Evolutionary conservation across 1,140 invertebrate genomes (phyloP).

Genomic region (Drosophila elegans): DNA sequence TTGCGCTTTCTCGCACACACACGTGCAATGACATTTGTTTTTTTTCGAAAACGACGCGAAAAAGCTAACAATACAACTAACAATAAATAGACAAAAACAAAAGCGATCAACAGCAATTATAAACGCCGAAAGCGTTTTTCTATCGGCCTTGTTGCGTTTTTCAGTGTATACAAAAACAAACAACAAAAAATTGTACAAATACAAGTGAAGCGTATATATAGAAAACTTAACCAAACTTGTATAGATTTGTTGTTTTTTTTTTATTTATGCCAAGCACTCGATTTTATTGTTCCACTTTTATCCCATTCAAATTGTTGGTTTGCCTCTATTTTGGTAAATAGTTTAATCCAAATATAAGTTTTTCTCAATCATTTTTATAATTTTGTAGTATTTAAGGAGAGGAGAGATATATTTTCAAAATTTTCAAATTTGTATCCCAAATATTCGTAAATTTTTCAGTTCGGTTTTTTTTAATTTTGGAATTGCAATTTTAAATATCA

Average conservation of each 20-base stretch:
- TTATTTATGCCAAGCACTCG: conserved; percentile 12
- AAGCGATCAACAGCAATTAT: conserved; percentile 41
- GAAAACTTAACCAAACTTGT: conserved; percentile 10
- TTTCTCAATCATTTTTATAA: background rate
- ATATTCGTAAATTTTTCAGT: background rate
- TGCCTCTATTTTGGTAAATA: conserved; percentile 5
- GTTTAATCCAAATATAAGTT: background rate
- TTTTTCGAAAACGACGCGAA: conserved; percentile 29
- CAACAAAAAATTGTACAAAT: background rate
- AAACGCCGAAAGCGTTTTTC: conserved; percentile 54
- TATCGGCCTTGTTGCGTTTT: conserved; percentile 61
- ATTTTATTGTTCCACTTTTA: background rate
- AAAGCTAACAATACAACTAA: conserved; percentile 40
- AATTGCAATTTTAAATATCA: too few relatives aligned
- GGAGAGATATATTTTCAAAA: background rate
- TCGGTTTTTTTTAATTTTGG: background rate
- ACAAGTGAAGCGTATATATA: conserved; percentile 7
- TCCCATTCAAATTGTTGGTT: background rate
- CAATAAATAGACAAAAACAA: conserved; percentile 39
- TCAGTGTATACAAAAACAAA: conserved; percentile 30
- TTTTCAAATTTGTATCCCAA: background rate
- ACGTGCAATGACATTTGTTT: conserved; percentile 37
- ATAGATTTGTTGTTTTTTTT: conserved; percentile 15
- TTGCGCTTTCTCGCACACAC: conserved; percentile 33
- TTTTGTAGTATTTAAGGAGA: background rate